These are phyloP conservation scores for Ecliptopera silaceata DNA, from an alignment of 2,888 invertebrate species.

Conservation along the genomic window DNA sequence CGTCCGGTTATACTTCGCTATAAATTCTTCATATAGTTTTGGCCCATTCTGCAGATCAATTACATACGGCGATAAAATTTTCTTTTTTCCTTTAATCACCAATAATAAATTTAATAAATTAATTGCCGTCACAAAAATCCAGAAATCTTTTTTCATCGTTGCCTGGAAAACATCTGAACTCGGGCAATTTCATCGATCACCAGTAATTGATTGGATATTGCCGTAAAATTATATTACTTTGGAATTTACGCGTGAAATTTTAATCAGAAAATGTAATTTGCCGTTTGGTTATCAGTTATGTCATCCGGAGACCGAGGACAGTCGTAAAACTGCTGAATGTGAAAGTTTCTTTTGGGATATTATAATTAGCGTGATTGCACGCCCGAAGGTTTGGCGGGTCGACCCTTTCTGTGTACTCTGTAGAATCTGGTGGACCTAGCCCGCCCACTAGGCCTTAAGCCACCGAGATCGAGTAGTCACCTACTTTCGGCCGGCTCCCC, in stretches of 20 bases:
- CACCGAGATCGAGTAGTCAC: constrained; percentile 31
- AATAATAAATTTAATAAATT: constrained; percentile 27
- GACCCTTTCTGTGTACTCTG: constrained; percentile 58
- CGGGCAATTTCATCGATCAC: constrained; percentile 26
- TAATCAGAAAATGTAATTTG: constrained; percentile 41
- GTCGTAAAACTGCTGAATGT: constrained; percentile 47
- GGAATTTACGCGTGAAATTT: constrained; percentile 46
- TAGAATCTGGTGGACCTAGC: constrained; percentile 39
- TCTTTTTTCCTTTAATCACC: constrained; percentile 13
- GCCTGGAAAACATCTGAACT: constrained; percentile 17
- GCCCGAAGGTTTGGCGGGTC: constrained; percentile 47
- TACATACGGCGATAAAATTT: constrained; percentile 23
- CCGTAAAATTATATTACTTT: constrained; percentile 33
- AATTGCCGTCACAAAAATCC: constrained; percentile 27
- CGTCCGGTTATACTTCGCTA: constrained; percentile 46
- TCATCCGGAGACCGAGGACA: constrained; percentile 24
- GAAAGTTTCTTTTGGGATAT: constrained; percentile 46
- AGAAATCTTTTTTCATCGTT: constrained; percentile 33
- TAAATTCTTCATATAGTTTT: constrained; percentile 40
- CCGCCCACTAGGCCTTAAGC: constrained; percentile 43
- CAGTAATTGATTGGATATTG: constrained; percentile 34
- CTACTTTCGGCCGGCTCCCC: constrained; percentile 16
- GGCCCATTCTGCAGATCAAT: constrained; percentile 44
- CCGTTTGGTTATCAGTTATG: constrained; percentile 29
- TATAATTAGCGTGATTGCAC: constrained; percentile 59